phyloP scores from a whole-genome alignment of 2,797 vertebrate genomes.

The Poecilia picta region DNA sequence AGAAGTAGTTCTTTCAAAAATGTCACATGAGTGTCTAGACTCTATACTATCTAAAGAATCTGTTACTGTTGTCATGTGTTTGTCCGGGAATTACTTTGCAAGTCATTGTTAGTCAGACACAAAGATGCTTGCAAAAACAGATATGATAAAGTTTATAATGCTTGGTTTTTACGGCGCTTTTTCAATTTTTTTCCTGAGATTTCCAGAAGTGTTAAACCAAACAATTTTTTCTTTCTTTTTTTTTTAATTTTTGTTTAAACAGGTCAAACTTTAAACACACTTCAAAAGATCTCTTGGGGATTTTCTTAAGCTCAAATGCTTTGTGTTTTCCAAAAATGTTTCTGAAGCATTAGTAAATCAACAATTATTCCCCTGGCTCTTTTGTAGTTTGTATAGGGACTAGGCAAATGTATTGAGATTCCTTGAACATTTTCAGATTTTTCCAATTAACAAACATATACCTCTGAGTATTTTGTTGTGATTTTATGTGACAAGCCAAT shows the following conservation, averaged over 20 bases:
- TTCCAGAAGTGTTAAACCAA: not conserved
- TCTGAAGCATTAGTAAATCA: not conserved
- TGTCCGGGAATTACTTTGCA: not conserved
- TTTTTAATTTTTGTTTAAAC: not conserved
- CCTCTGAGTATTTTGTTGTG: not conserved
- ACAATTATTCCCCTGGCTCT: not conserved
- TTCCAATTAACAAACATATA: not conserved
- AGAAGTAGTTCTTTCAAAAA: slow-evolving; percentile 36
- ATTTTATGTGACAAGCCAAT: not conserved
- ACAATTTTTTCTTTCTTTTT: not conserved
- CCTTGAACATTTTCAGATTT: not conserved
- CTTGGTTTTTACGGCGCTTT: not conserved
- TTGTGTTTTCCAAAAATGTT: not conserved
- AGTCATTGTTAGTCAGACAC: not conserved
- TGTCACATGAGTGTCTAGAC: slow-evolving; percentile 14
- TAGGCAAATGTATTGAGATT: not conserved
- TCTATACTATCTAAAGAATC: slow-evolving; percentile 2
- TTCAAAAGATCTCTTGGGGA: not conserved
- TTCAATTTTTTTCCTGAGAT: not conserved
- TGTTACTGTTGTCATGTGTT: slow-evolving; percentile 18
- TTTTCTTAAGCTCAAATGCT: not conserved
- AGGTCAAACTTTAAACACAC: not conserved
- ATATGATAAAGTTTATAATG: not conserved
- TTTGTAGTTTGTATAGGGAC: not conserved
- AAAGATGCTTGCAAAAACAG: not conserved